Percentiles rank a stretch among this genome's conserved stretches.
Conservation (phyloP, 2,797 vertebrate genomes). For the Onychomys torridus region DNA sequence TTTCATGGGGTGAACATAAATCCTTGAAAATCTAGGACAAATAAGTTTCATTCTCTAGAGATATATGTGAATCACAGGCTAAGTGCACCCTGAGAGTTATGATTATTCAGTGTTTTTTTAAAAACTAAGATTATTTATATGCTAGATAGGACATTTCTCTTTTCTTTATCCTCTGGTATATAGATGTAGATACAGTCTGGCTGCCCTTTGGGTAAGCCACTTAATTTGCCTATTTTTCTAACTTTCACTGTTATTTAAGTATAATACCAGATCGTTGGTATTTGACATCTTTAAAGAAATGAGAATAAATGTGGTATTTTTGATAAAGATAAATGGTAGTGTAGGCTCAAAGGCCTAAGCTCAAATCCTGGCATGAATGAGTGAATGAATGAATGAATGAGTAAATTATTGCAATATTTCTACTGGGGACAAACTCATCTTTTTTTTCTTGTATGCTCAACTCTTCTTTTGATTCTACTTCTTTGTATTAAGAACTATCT, state of each 20-base stretch:
- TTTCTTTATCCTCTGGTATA: not conserved
- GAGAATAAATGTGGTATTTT: not conserved
- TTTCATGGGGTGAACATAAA: not conserved
- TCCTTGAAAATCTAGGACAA: not conserved
- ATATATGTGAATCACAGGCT: not conserved
- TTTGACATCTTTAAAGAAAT: not conserved
- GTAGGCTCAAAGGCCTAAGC: not conserved
- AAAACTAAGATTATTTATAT: not conserved
- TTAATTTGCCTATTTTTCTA: not conserved
- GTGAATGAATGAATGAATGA: not conserved
- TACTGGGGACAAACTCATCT: not conserved
- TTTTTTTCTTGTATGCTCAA: not conserved
- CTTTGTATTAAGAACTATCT: not conserved
- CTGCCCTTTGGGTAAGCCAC: not conserved
- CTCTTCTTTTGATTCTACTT: not conserved
- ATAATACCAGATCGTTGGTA: not conserved
- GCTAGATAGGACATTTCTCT: not conserved
- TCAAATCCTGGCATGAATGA: not conserved
- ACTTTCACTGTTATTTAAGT: not conserved
- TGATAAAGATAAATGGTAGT: not conserved
- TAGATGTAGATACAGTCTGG: not conserved
- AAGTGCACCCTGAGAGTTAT: not conserved
- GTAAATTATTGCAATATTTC: not conserved
- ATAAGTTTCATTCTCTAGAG: constrained; percentile 29
- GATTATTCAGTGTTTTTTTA: constrained; percentile 36